phyloP scores from a whole-genome alignment of 2,113 vertebrate species.

The Bos indicus region DNA sequence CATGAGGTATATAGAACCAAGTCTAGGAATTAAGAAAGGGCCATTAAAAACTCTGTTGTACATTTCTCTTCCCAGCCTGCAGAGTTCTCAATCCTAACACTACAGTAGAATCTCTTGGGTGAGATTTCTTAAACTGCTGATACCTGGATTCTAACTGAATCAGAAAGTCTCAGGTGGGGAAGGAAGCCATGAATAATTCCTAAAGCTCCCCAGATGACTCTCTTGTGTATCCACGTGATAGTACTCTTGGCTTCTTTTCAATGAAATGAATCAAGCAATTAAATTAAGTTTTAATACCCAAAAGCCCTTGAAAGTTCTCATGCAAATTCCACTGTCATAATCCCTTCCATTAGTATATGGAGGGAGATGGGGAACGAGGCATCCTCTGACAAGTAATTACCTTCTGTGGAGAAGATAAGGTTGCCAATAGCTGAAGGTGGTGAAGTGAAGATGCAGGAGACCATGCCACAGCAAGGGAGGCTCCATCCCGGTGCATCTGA shows the following conservation, averaged over 20 bases:
- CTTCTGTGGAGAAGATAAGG: not conserved
- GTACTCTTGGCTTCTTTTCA: not conserved
- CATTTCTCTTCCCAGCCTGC: not conserved
- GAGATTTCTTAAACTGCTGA: not conserved
- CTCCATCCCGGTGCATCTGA: conserved; percentile 3
- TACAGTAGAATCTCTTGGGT: not conserved
- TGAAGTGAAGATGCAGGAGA: not conserved
- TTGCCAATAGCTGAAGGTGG: not conserved
- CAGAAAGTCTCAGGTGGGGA: not conserved
- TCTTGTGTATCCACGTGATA: not conserved
- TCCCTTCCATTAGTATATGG: not conserved
- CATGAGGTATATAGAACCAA: not conserved
- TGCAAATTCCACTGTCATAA: not conserved
- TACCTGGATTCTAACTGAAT: not conserved
- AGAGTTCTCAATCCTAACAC: not conserved
- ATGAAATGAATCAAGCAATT: conserved; percentile 7
- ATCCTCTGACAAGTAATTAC: conserved; percentile 7
- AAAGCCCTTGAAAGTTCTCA: not conserved
- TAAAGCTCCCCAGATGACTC: not conserved
- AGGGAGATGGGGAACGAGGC: not conserved
- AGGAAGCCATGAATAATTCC: not conserved
- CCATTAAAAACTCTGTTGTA: not conserved
- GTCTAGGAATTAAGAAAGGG: not conserved
- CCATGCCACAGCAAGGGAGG: not conserved
- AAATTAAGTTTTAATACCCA: not conserved